Conservation (phyloP, 2,797 vertebrate genomes). For the Sebastes baramenuke region DNA sequence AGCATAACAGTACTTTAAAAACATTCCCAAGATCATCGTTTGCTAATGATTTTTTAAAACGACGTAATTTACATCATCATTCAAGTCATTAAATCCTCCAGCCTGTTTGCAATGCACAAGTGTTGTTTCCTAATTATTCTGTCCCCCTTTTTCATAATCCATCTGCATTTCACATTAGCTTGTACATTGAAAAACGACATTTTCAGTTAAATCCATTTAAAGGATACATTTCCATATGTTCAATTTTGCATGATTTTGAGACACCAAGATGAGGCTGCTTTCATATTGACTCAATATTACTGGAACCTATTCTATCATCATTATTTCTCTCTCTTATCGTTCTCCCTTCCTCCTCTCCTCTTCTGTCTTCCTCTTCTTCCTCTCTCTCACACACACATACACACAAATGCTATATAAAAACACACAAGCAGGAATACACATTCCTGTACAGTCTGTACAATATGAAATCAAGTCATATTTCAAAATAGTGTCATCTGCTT, state of each 20-base stretch:
- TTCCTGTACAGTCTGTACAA: slow-evolving; percentile 82
- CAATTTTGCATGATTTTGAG: slow-evolving; percentile 68
- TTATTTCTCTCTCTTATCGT: slow-evolving; percentile 38
- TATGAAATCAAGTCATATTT: slow-evolving; percentile 84
- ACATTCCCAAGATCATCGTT: slow-evolving; percentile 71
- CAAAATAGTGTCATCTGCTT: slow-evolving; percentile 84
- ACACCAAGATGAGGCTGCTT: slow-evolving; percentile 73
- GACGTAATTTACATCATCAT: slow-evolving; percentile 63
- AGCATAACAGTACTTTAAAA: slow-evolving; percentile 67
- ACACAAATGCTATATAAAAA: slow-evolving; percentile 80
- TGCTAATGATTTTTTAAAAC: slow-evolving; percentile 49
- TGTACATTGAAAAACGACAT: slow-evolving; percentile 53
- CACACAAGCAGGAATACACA: slow-evolving; percentile 77
- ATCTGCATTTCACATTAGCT: slow-evolving; percentile 52
- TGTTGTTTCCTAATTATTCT: slow-evolving; percentile 62
- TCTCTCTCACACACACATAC: slow-evolving; percentile 53
- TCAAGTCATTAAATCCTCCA: slow-evolving; percentile 64
- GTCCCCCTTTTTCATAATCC: slow-evolving; percentile 50
- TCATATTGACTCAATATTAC: slow-evolving; percentile 66
- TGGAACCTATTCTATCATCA: slow-evolving; percentile 63
- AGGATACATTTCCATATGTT: slow-evolving; percentile 63
- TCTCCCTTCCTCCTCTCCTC: slow-evolving; percentile 17
- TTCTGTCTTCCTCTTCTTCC: slow-evolving; percentile 23
- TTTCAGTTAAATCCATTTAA: slow-evolving; percentile 63
- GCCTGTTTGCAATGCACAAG: slow-evolving; percentile 62